Base-by-base conservation (phyloP, 2,888 invertebrate species). In the Scaptomyza caliginosa region DNA sequence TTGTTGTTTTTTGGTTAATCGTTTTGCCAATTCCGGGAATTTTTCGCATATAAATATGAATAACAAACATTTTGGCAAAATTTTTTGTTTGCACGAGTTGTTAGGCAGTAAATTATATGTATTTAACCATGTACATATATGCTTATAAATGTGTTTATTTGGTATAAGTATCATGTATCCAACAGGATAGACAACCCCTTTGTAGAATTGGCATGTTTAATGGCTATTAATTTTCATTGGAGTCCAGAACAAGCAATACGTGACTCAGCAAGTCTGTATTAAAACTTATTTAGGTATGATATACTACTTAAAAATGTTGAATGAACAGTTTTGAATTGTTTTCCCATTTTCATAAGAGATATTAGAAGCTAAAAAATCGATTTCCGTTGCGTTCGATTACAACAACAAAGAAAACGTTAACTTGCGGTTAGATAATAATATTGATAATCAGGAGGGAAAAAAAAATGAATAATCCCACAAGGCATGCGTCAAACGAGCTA, bases 391-490 rank as follows among this genome's bases (percentile, higher is more conserved):
- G n/a, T 17, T 40, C 8, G 26, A 51, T 43, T 42, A 43, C 5
- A 24, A n/a, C 16, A 50, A 10, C 5, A 24, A 16, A 24, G 11
- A 4, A 28, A 39, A 39, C 21, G 16, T 49, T 50, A 21, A 46
- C 43, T 74, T 70, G 56, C 54, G 62, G 57, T 71, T 76, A 72
- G 68, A 80, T 79, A 79, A 76, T 68, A 65, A 46, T 55, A 59
- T 65, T 68, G 56, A 77, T 66, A 65, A 76, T 77, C 65, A 59
- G 65, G 55, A 28, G 6, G 13, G 13, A 32, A 30, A 28, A 10
- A 28, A 28, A 28, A 28, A 30, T 65, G 36, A 76, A 62, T n/a
- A n/a, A n/a, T n/a, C 67, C 24, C 54, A 6, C n/a, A 16, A 43
- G 46, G 36, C 51, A 63, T 75, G 51, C 63, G 77, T 50, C 63